phyloP scores from a whole-genome alignment of 2,888 invertebrate genomes.

The Nomada fucata region DNA sequence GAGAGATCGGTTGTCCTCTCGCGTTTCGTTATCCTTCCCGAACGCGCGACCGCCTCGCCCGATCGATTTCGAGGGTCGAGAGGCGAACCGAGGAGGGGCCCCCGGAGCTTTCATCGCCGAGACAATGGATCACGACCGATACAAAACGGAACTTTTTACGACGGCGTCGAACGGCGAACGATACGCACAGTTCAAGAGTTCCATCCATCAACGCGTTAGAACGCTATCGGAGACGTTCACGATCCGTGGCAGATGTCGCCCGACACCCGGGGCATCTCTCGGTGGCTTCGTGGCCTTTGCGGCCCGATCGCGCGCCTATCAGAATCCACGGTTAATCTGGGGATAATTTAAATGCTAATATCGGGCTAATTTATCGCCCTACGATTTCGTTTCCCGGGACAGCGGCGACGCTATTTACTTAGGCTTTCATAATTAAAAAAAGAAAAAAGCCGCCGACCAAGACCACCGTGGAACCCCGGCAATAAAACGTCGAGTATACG shows the following conservation, averaged over 20 bases:
- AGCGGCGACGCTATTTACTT: conserved; percentile 68
- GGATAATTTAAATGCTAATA: conserved; percentile 80
- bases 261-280: not conserved
- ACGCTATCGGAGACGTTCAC: conserved; percentile 22
- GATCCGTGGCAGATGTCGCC: conserved; percentile 41
- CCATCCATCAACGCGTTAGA: conserved; percentile 46
- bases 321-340: conserved; percentile 18
- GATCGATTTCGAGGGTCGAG: not conserved
- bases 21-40: not conserved
- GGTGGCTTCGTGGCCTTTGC: not conserved
- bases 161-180: conserved; percentile 4
- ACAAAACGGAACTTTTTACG: conserved; percentile 17
- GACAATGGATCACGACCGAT: conserved; percentile 6
- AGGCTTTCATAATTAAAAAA: conserved; percentile 79
- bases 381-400: conserved; percentile 67
- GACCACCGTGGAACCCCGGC: conserved; percentile 71
- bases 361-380: conserved; percentile 75
- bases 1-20: not conserved
- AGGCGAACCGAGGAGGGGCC: not conserved
- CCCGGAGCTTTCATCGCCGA: not conserved
- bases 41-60: not conserved
- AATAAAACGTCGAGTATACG: conserved; percentile 79
- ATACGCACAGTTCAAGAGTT: conserved; percentile 31
- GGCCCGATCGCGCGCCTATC: conserved; percentile 12
- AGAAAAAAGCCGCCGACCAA: conserved; percentile 75